Conservation (phyloP, 1,140 invertebrate species). For the Drosophila jambulina region DNA sequence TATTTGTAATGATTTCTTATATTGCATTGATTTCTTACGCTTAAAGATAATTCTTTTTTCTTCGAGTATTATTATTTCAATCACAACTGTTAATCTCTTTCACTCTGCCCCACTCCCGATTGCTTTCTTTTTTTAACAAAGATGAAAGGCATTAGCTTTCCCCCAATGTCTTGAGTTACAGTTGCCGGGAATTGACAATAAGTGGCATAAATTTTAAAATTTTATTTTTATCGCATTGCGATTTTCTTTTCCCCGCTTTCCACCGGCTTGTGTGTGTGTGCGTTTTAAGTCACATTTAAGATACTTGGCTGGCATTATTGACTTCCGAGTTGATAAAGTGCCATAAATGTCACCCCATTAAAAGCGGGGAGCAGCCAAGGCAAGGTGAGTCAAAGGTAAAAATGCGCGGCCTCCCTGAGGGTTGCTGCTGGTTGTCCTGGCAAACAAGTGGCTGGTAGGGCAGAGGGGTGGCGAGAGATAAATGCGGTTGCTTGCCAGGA, state of each 20-base stretch:
- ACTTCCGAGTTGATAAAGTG: constrained; percentile 84
- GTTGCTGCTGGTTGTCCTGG: constrained; percentile 42
- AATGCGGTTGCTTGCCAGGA: constrained; percentile 71
- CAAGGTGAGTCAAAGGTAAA: constrained; percentile 57
- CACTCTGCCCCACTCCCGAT: not conserved
- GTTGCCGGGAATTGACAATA: constrained; percentile 70
- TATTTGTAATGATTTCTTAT: not conserved
- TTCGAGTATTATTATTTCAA: not conserved
- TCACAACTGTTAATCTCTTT: constrained; percentile 9
- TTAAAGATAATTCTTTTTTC: not conserved
- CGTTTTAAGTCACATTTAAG: constrained; percentile 77
- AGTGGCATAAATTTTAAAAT: constrained; percentile 83
- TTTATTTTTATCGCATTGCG: constrained; percentile 82
- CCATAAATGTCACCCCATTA: constrained; percentile 85
- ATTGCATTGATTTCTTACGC: not conserved
- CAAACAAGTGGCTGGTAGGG: not conserved
- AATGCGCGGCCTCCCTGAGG: constrained; percentile 43
- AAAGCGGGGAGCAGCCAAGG: constrained; percentile 39
- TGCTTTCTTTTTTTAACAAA: constrained; percentile 2
- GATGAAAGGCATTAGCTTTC: constrained; percentile 57
- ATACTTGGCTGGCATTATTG: constrained; percentile 79
- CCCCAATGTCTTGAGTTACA: constrained; percentile 61
- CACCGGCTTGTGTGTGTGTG: constrained; percentile 2
- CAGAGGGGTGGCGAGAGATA: constrained; percentile 31
- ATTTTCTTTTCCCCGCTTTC: constrained; percentile 57